phyloP scores from a whole-genome alignment of 2,888 invertebrate genomes.

The Diarsia brunnea region DNA sequence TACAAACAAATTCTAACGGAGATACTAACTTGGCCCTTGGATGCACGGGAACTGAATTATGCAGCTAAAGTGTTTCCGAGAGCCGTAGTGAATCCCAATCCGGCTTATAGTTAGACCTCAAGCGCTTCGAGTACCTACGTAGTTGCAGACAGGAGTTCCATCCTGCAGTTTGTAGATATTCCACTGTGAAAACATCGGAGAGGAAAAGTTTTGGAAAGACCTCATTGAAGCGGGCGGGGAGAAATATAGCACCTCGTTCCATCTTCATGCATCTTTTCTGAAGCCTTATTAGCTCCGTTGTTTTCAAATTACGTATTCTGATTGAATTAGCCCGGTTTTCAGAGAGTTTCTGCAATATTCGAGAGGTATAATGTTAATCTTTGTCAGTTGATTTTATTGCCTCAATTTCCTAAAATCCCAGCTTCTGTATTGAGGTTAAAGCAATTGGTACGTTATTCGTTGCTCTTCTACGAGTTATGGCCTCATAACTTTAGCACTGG shows the following conservation, averaged over 20 bases:
- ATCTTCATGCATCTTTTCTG: slow-evolving; percentile 8
- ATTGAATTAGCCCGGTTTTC: background rate
- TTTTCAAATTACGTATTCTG: slow-evolving; percentile 4
- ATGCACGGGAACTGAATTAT: slow-evolving; percentile 38
- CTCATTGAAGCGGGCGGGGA: background rate
- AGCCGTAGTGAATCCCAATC: slow-evolving; percentile 22
- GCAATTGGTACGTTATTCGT: slow-evolving; percentile 16
- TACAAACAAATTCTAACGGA: slow-evolving; percentile 23
- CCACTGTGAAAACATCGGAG: slow-evolving; percentile 11
- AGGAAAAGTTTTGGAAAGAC: slow-evolving; percentile 20
- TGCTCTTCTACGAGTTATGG: slow-evolving; percentile 16
- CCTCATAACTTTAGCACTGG: slow-evolving; percentile 14
- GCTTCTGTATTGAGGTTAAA: slow-evolving; percentile 18
- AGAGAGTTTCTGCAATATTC: background rate
- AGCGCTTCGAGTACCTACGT: slow-evolving; percentile 23
- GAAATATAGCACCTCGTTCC: slow-evolving; percentile 9
- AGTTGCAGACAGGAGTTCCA: slow-evolving; percentile 37
- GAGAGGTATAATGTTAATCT: slow-evolving; percentile 3
- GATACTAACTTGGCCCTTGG: slow-evolving; percentile 32
- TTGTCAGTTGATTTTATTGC: background rate
- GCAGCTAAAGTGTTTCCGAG: slow-evolving; percentile 43
- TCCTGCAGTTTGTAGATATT: slow-evolving; percentile 22
- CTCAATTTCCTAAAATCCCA: slow-evolving; percentile 3
- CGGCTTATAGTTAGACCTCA: slow-evolving; percentile 42
- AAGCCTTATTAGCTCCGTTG: slow-evolving; percentile 18